These are phyloP conservation scores for Eudemis profundana DNA, from an alignment of 2,888 invertebrate species.

Conservation along the genomic window DNA sequence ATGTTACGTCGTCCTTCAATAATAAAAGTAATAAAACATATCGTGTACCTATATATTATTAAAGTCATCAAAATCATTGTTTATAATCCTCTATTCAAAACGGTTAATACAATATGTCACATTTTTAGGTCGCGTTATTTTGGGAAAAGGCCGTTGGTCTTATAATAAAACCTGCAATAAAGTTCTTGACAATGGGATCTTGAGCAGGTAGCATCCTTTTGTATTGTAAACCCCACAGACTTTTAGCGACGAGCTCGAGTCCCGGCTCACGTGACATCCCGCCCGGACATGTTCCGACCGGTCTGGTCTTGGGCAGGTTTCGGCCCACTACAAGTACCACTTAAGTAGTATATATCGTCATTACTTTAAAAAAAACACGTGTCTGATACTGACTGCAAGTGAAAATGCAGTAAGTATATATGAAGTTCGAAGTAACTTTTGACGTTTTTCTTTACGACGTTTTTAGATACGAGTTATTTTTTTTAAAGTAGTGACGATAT, in stretches of 20 bases:
- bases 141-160: slow-evolving; percentile 15
- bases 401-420: too few species aligned
- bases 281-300: slow-evolving; percentile 55
- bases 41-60: background rate
- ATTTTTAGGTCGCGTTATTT: slow-evolving; percentile 25
- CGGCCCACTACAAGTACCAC: slow-evolving; percentile 43
- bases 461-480: too few species aligned
- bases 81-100: slow-evolving; percentile 37
- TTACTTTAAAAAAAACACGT: too few species aligned
- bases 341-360: too few species aligned
- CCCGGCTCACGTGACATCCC: slow-evolving; percentile 45
- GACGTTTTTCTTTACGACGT: too few species aligned
- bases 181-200: slow-evolving; percentile 26
- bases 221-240: slow-evolving; percentile 29
- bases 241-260: slow-evolving; percentile 45
- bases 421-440: too few species aligned
- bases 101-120: slow-evolving; percentile 17
- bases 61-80: slow-evolving; percentile 24
- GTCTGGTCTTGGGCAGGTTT: slow-evolving; percentile 49
- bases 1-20: slow-evolving; percentile 14
- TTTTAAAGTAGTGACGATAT: too few species aligned
- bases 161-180: slow-evolving; percentile 42
- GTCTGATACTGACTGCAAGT: too few species aligned
- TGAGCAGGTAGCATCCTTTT: slow-evolving; percentile 43
- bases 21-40: slow-evolving; percentile 10